phyloP scores from a whole-genome alignment of 2,113 vertebrate genomes.

The Hippocampus mohnikei region DNA sequence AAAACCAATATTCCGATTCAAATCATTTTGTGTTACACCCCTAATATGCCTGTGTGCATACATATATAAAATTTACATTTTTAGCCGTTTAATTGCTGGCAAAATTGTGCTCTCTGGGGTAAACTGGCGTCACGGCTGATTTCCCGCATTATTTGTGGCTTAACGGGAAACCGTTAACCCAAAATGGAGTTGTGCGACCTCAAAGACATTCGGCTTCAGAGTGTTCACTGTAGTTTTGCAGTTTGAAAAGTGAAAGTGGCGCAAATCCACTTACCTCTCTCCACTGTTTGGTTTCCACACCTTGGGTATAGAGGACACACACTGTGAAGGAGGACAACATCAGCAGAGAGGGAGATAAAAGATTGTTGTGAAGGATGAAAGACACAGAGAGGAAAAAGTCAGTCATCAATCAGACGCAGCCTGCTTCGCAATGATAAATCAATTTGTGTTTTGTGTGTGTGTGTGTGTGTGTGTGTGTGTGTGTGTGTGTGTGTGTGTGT shows the following conservation, averaged over 20 bases:
- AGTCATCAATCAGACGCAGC: background rate
- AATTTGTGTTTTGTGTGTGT: constrained; percentile 2
- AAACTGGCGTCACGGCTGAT: background rate
- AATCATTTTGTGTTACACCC: too few species aligned
- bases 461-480: constrained; percentile 14
- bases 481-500: constrained; percentile 13
- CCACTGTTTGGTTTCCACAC: constrained; percentile 17
- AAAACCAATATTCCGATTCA: too few species aligned
- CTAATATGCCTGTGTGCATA: too few species aligned
- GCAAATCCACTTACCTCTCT: constrained; percentile 8
- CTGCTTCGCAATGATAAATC: constrained; percentile 5
- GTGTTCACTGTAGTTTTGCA: background rate
- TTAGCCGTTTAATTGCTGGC: background rate
- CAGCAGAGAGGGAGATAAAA: background rate
- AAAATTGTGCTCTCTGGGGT: background rate
- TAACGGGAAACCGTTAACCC: background rate
- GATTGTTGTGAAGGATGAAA: background rate
- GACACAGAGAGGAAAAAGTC: background rate
- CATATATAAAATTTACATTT: background rate
- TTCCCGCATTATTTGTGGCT: background rate
- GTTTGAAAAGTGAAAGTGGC: background rate
- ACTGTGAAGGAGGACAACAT: constrained; percentile 2
- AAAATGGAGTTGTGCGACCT: background rate
- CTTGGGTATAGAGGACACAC: constrained; percentile 17
- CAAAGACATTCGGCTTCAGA: background rate